Percentiles rank a stretch among this genome's conserved stretches.
These are phyloP conservation scores for Nemopilema nomurai DNA, from an alignment of 30 jellyfish, hydroid and myxozoan genomes.

Conservation along the genomic window DNA sequence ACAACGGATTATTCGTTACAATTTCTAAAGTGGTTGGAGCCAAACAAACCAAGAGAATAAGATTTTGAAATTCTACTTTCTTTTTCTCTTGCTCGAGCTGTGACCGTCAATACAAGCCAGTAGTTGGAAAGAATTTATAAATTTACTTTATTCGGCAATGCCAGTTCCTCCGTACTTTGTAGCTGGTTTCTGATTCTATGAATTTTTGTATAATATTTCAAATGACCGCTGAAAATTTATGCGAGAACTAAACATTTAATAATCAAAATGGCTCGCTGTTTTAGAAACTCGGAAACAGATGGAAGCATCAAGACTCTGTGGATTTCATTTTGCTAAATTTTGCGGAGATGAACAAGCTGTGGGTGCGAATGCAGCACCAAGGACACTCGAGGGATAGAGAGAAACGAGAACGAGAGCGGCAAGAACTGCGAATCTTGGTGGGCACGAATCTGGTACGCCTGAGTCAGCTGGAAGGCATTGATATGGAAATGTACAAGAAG, in stretches of 20 bases:
- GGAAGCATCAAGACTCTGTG: conserved; percentile 92
- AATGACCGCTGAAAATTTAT: not conserved
- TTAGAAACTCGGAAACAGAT: conserved; percentile 55
- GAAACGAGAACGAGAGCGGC: conserved; percentile 92
- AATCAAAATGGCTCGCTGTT: not conserved
- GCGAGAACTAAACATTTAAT: not conserved
- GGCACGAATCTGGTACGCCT: conserved; percentile 94
- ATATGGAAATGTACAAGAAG: conserved; percentile 86
- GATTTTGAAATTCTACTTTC: too few species aligned
- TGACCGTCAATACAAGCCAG: too few species aligned
- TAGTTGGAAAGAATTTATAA: too few species aligned
- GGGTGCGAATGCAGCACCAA: conserved; percentile 99
- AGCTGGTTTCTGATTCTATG: too few species aligned
- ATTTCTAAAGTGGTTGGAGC: too few species aligned
- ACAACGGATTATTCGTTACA: too few species aligned
- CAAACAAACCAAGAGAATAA: too few species aligned
- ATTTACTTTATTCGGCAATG: too few species aligned
- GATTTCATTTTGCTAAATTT: conserved; percentile 91
- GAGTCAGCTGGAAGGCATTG: conserved; percentile 95
- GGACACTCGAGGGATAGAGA: conserved; percentile 93
- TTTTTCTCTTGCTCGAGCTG: too few species aligned
- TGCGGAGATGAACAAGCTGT: conserved; percentile 97
- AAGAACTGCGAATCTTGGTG: conserved; percentile 87
- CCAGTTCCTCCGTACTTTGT: too few species aligned
- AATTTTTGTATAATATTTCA: too few species aligned